Evolutionary conservation across 1,140 invertebrate genomes (phyloP).

Genomic region (Arion vulgaris): DNA sequence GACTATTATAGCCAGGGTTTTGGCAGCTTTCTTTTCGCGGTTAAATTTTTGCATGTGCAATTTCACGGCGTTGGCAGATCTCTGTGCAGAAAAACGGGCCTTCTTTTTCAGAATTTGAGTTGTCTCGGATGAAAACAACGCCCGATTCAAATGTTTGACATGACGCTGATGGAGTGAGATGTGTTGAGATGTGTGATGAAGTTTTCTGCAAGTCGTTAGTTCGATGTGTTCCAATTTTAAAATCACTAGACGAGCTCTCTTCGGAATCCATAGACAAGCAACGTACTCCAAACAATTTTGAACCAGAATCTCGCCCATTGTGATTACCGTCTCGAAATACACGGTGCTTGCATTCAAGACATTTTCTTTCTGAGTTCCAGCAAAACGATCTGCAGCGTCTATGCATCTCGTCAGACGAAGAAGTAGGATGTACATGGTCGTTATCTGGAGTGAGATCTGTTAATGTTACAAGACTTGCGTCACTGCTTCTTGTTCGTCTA

Average conservation of each 20-base stretch:
- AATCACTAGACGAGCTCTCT: conserved; percentile 19
- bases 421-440: neutral
- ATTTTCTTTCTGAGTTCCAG: conserved; percentile 12
- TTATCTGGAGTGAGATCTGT: neutral
- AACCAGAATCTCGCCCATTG: neutral
- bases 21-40: conserved; percentile 81
- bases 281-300: neutral
- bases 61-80: conserved; percentile 25
- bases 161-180: neutral
- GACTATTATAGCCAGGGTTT: conserved; percentile 97
- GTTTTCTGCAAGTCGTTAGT: neutral
- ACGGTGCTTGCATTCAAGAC: neutral
- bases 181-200: neutral
- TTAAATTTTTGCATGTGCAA: conserved; percentile 46
- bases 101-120: conserved; percentile 11
- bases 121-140: neutral
- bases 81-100: conserved; percentile 17
- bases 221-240: conserved; percentile 1
- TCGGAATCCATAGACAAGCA: conserved; percentile 31
- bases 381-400: conserved; percentile 10
- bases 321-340: neutral
- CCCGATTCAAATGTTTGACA: conserved; percentile 10
- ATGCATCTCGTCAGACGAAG: neutral
- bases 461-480: conserved; percentile 8
- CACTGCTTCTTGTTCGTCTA: conserved; percentile 7